Evolutionary conservation across 2,888 invertebrate genomes (phyloP).

Genomic region (Drosophila rubida): DNA sequence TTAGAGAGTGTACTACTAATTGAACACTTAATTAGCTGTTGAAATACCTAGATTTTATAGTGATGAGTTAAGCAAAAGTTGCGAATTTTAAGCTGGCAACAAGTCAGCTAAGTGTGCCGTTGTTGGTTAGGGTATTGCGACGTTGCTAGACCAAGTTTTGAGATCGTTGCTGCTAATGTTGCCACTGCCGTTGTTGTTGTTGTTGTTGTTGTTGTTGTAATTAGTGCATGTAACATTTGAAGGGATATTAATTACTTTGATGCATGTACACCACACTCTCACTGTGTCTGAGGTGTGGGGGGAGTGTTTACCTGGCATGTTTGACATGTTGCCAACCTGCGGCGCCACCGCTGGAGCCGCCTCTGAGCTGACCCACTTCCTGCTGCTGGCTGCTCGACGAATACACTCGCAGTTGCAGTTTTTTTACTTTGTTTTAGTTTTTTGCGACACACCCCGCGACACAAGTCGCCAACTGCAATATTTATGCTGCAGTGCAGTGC

Average conservation of each 20-base stretch:
- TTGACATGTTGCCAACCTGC: constrained; percentile 59
- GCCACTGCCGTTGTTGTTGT: constrained; percentile 18
- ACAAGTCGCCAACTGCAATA: neutral
- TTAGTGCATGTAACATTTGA: constrained; percentile 78
- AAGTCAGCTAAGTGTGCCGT: too few relatives aligned
- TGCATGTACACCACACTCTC: constrained; percentile 44
- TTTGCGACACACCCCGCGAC: constrained; percentile 15
- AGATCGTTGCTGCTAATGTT: neutral
- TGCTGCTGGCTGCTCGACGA: constrained; percentile 1
- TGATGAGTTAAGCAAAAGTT: too few relatives aligned
- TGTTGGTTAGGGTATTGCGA: neutral
- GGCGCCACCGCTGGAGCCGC: constrained; percentile 38
- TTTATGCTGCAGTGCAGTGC: neutral
- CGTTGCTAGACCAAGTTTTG: neutral
- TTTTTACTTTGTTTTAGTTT: constrained; percentile 31
- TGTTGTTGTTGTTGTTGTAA: constrained; percentile 62
- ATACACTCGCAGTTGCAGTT: constrained; percentile 1
- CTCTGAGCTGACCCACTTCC: constrained; percentile 65
- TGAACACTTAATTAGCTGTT: too few relatives aligned
- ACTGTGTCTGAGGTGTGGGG: constrained; percentile 13
- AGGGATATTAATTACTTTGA: constrained; percentile 79
- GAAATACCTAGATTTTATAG: too few relatives aligned
- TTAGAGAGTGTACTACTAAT: too few relatives aligned
- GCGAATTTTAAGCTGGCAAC: neutral
- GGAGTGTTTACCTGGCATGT: constrained; percentile 50